Conservation (phyloP, 2,888 invertebrate species). For the Gonocerus acuteangulatus region DNA sequence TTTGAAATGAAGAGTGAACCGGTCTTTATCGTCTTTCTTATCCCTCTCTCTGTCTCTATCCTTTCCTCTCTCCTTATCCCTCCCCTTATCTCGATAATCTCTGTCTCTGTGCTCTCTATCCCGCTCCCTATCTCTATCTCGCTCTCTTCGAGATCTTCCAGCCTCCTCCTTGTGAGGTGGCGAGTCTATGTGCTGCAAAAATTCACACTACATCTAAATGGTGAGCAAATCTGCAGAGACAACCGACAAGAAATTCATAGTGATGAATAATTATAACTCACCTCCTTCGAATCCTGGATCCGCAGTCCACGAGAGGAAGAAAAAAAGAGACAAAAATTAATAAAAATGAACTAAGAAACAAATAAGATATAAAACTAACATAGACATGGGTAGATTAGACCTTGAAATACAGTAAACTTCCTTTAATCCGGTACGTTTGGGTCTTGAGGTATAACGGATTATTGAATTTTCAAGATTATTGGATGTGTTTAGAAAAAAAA, state of each 20-base stretch:
- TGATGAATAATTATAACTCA: neutral
- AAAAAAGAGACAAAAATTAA: neutral
- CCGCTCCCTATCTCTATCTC: slow-evolving; percentile 13
- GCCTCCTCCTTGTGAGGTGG: slow-evolving; percentile 4
- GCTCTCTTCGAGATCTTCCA: neutral
- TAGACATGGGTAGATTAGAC: too few relatives aligned
- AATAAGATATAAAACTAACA: slow-evolving; percentile 4
- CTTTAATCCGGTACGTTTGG: too few relatives aligned
- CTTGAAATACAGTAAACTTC: too few relatives aligned
- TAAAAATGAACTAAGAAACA: neutral
- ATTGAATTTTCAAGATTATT: too few relatives aligned
- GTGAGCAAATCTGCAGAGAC: neutral
- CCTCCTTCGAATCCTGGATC: slow-evolving; percentile 15
- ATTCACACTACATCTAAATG: slow-evolving; percentile 5
- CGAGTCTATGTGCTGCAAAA: slow-evolving; percentile 5
- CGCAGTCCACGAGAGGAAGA: neutral
- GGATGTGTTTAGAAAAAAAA: too few relatives aligned
- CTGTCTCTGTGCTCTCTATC: slow-evolving; percentile 18
- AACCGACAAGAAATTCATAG: neutral
- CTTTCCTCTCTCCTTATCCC: slow-evolving; percentile 1
- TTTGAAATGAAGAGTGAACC: neutral
- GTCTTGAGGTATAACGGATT: too few relatives aligned
- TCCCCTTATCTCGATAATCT: slow-evolving; percentile 6
- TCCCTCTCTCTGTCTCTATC: slow-evolving; percentile 11
- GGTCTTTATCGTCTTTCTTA: neutral